Evolutionary conservation across 2,113 vertebrate species (phyloP).

Genomic region (Callorhinus ursinus): DNA sequence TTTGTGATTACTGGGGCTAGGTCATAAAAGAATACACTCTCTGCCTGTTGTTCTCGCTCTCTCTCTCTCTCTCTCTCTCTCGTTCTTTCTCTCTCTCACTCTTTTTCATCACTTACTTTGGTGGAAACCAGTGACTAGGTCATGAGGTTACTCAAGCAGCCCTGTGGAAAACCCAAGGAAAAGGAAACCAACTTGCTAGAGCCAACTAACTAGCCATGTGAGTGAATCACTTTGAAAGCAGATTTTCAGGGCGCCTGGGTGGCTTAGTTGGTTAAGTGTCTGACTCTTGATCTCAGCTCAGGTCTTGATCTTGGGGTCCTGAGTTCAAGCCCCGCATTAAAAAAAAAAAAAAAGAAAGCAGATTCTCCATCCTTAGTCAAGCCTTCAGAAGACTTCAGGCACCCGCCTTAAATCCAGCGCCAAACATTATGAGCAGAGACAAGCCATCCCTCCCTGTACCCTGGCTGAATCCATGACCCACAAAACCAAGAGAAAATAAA

Average conservation of each 20-base stretch:
- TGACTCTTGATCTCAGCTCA: too few species aligned
- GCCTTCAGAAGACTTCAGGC: neutral
- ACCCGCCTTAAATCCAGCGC: neutral
- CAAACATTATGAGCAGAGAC: neutral
- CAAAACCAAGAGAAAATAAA: neutral
- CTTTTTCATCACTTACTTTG: neutral
- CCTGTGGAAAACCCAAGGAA: neutral
- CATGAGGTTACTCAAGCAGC: neutral
- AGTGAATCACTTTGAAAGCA: neutral
- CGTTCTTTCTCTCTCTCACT: too few species aligned
- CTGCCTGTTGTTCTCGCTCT: neutral
- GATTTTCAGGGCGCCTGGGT: neutral
- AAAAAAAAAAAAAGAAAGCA: neutral
- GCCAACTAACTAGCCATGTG: neutral
- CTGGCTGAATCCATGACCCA: neutral
- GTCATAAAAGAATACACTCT: neutral
- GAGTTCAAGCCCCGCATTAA: too few species aligned
- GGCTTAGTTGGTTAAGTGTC: too few species aligned
- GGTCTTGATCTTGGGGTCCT: too few species aligned
- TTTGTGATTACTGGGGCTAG: neutral
- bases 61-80: neutral
- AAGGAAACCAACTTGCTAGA: neutral
- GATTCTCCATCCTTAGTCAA: neutral
- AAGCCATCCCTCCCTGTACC: neutral
- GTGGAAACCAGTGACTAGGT: neutral